These are phyloP conservation scores for Synchiropus splendidus DNA, from an alignment of 2,113 vertebrate species.

Conservation along the genomic window DNA sequence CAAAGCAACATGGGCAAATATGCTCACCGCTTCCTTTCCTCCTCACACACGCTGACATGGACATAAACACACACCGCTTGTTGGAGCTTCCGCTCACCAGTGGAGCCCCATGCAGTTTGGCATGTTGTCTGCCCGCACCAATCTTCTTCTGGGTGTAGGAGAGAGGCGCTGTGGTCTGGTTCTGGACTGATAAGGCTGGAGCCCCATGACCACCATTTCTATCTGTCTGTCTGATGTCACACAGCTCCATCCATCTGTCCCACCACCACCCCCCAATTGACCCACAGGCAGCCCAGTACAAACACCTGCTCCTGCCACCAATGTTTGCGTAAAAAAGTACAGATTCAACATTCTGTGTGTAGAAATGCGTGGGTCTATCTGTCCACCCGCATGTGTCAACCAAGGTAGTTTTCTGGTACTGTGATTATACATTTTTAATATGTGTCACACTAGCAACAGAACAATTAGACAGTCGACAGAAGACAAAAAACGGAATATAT, in stretches of 20 bases:
- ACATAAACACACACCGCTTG: slow-evolving; percentile 8
- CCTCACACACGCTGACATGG: neutral
- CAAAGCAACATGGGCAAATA: slow-evolving; percentile 33
- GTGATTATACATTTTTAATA: slow-evolving; percentile 11
- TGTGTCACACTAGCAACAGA: neutral
- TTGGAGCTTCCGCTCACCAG: slow-evolving; percentile 32
- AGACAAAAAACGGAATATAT: neutral
- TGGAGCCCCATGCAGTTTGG: slow-evolving; percentile 34
- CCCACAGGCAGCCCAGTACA: slow-evolving; percentile 47
- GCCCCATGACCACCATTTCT: slow-evolving; percentile 19
- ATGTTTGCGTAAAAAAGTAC: slow-evolving; percentile 18
- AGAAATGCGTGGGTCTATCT: no score
- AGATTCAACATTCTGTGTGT: slow-evolving; percentile 16
- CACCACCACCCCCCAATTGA: slow-evolving; percentile 34
- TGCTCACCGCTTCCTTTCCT: slow-evolving; percentile 10
- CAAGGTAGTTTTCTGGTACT: slow-evolving; percentile 30
- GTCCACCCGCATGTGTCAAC: slow-evolving; percentile 20
- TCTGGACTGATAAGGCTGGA: slow-evolving; percentile 49
- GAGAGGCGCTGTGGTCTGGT: slow-evolving; percentile 40
- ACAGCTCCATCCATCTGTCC: slow-evolving; percentile 39
- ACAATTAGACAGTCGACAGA: no score
- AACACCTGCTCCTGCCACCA: slow-evolving; percentile 49
- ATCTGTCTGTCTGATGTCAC: slow-evolving; percentile 33
- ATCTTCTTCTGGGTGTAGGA: slow-evolving; percentile 44
- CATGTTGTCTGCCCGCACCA: slow-evolving; percentile 33